Evolutionary conservation across 2,888 invertebrate species (phyloP).

Genomic region (Heliconius erato): DNA sequence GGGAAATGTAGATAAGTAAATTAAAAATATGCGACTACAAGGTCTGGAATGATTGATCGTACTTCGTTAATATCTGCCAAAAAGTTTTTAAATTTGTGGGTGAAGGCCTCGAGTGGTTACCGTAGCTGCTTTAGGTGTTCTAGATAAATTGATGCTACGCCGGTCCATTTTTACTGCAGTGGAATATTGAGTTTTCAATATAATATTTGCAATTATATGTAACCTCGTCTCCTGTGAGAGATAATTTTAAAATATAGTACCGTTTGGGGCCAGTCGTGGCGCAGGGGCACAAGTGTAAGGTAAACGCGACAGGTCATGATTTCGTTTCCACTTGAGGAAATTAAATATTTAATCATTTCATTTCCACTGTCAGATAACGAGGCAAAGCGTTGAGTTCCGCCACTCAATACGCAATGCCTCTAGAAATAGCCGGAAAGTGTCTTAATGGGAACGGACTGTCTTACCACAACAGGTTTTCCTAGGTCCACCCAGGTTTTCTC

Average conservation of each 20-base stretch:
- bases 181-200: slow-evolving; percentile 33
- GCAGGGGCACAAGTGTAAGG: too few relatives aligned
- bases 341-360: too few relatives aligned
- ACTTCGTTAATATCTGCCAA: slow-evolving; percentile 49
- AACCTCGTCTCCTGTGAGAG: background rate
- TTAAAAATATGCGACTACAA: slow-evolving; percentile 30
- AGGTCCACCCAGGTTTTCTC: too few relatives aligned
- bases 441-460: too few relatives aligned
- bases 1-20: slow-evolving; percentile 29
- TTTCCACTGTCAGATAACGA: too few relatives aligned
- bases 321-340: too few relatives aligned
- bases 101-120: slow-evolving; percentile 48
- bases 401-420: too few relatives aligned
- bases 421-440: too few relatives aligned
- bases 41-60: slow-evolving; percentile 48
- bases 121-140: slow-evolving; percentile 43
- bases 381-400: too few relatives aligned
- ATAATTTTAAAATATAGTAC: background rate
- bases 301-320: too few relatives aligned
- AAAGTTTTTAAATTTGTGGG: slow-evolving; percentile 50
- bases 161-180: slow-evolving; percentile 41
- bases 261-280: too few relatives aligned
- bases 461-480: too few relatives aligned
- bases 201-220: slow-evolving; percentile 13
- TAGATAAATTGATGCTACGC: slow-evolving; percentile 43